Evolutionary conservation across 2,797 vertebrate species (phyloP).

Genomic region (Protonibea diacanthus): DNA sequence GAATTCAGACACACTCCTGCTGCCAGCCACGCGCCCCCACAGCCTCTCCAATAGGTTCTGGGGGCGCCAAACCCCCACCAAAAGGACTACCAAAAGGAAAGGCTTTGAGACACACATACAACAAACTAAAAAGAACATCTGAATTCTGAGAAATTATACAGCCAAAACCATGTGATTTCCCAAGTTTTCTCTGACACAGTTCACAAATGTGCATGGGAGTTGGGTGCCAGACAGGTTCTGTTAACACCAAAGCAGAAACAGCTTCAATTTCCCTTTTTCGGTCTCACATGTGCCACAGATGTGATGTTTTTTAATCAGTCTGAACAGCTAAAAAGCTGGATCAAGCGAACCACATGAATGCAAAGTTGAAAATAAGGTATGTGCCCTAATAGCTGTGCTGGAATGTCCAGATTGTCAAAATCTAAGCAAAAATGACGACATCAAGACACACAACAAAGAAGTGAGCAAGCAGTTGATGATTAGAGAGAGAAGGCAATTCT

Average conservation of each 20-base stretch:
- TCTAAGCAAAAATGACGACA: not conserved
- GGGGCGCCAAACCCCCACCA: not conserved
- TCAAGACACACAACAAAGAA: not conserved
- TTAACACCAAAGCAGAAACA: constrained; percentile 28
- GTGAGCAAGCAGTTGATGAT: constrained; percentile 2
- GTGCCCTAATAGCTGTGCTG: constrained; percentile 11
- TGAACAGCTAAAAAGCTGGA: constrained; percentile 40
- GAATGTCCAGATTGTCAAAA: constrained; percentile 17
- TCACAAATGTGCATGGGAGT: not conserved
- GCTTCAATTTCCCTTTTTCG: constrained; percentile 42
- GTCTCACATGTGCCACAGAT: constrained; percentile 56
- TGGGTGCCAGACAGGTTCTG: constrained; percentile 20
- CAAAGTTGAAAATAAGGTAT: constrained; percentile 28
- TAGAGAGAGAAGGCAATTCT: not conserved
- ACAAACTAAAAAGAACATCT: constrained; percentile 10
- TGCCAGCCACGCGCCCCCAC: constrained; percentile 73
- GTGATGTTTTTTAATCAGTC: constrained; percentile 47
- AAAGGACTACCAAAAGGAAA: constrained; percentile 12
- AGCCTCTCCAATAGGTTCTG: constrained; percentile 27
- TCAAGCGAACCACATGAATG: constrained; percentile 31
- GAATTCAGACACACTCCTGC: constrained; percentile 72
- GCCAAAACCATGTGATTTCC: not conserved
- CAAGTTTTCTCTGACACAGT: not conserved
- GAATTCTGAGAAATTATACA: not conserved
- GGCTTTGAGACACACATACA: constrained; percentile 7